phyloP scores from a whole-genome alignment of 2,888 invertebrate species.

The Agriopis marginaria region DNA sequence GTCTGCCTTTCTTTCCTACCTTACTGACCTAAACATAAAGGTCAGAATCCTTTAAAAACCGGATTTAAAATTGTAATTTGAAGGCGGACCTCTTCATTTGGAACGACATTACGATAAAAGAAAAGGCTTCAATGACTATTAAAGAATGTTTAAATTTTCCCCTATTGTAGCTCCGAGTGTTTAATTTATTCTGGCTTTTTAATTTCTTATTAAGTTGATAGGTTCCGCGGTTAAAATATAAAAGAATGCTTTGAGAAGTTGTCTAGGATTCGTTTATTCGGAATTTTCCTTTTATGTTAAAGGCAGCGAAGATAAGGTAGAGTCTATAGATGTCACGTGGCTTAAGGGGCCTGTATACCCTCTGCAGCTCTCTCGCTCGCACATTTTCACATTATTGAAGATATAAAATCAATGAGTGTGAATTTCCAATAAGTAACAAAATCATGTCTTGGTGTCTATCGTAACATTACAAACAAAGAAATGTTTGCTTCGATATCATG shows the following conservation, averaged over 20 bases:
- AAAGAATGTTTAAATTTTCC: constrained; percentile 63
- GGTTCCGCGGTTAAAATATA: constrained; percentile 16
- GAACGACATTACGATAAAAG: constrained; percentile 74
- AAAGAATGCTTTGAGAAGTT: neutral
- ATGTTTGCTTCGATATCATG: too few relatives aligned
- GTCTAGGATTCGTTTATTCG: neutral
- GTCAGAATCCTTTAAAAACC: constrained; percentile 14
- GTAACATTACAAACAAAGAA: too few relatives aligned
- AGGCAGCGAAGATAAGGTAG: neutral
- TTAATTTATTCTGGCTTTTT: constrained; percentile 40
- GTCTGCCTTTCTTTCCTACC: constrained; percentile 44
- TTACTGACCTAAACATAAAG: constrained; percentile 46
- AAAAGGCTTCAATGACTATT: constrained; percentile 71
- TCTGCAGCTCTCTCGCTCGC: too few relatives aligned
- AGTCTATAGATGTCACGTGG: constrained; percentile 32
- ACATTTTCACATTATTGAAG: too few relatives aligned
- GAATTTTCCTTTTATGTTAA: constrained; percentile 6
- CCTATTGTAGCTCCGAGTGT: constrained; percentile 48
- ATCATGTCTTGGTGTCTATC: too few relatives aligned
- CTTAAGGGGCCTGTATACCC: too few relatives aligned
- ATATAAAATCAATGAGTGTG: too few relatives aligned
- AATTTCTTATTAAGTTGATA: constrained; percentile 38
- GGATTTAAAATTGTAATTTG: constrained; percentile 52
- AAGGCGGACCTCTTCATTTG: constrained; percentile 71
- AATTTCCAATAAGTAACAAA: too few relatives aligned